Base-by-base conservation (phyloP, 2,888 invertebrate species). In the Eilema caniola region DNA sequence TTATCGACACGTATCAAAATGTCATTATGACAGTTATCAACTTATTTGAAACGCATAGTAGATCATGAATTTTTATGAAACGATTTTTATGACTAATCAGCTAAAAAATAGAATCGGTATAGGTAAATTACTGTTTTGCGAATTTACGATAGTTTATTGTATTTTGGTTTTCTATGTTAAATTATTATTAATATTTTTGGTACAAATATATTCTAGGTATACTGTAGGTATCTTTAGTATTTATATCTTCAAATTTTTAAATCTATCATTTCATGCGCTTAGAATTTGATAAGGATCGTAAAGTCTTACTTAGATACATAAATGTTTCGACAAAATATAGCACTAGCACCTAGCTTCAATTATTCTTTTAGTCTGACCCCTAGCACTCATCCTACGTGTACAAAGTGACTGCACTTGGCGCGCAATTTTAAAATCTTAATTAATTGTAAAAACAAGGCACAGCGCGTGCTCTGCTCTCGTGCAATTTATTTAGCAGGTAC, bases 361-460 rank as follows among this genome's bases (percentile, higher is more conserved):
- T n/a, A n/a, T n/a, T n/a, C n/a, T n/a, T n/a, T n/a, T n/a, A n/a
- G n/a, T n/a, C n/a, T n/a, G n/a, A n/a, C n/a, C n/a, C n/a, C n/a
- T n/a, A n/a, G n/a, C 20, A 20, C 24, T 24, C 14, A 62, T n/a
- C n/a, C 37, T 60, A 25, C 16, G 37, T 23, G 31, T 47, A 41
- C 5, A 14, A n/a, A 8, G 20, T 59, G 24, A 23, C 41, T 68
- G 57, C 11, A 64, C 23, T 25, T 62, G 67, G 73, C 73, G 73
- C 73, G 67, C 47, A 73, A 67, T 67, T 71, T 68, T 11, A 41
- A 70, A 67, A 68, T 24, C 53, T 14, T 41, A 28, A 31, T 28
- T 31, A n/a, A 57, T 69, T 60, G 12, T 25, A 14, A 65, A 41
- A 75, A 82, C 83, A 86, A 90, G 85, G 83, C 89, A 89, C 86